These are phyloP conservation scores for Archips crataeganus DNA, from an alignment of 2,888 invertebrate genomes.

Conservation along the genomic window DNA sequence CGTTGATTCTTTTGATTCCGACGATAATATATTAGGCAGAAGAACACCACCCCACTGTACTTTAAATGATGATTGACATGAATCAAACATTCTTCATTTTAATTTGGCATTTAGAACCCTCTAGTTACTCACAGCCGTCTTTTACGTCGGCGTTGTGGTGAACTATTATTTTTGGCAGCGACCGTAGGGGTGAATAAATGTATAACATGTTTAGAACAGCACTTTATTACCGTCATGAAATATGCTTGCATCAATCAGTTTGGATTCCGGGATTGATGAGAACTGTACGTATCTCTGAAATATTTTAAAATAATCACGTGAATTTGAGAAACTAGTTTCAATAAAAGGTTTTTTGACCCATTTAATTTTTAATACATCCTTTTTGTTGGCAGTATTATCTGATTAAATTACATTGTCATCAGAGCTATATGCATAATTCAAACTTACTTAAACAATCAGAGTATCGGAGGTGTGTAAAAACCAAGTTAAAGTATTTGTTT, in stretches of 20 bases:
- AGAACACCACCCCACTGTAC: background rate
- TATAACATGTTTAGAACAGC: slow-evolving; percentile 44
- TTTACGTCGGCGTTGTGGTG: slow-evolving; percentile 22
- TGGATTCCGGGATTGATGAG: slow-evolving; percentile 29
- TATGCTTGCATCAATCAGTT: slow-evolving; percentile 39
- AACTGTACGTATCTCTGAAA: slow-evolving; percentile 6
- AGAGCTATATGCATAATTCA: too few relatives aligned
- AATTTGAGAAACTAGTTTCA: background rate
- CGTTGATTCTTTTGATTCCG: slow-evolving; percentile 1
- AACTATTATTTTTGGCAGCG: slow-evolving; percentile 63
- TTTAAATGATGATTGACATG: slow-evolving; percentile 32
- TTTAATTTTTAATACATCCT: too few relatives aligned
- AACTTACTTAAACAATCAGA: too few relatives aligned
- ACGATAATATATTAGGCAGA: background rate
- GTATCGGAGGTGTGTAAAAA: too few relatives aligned
- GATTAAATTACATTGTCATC: too few relatives aligned
- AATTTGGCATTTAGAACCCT: slow-evolving; percentile 34
- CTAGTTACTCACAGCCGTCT: slow-evolving; percentile 18
- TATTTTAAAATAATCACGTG: background rate
- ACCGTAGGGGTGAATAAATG: slow-evolving; percentile 53
- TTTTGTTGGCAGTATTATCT: too few relatives aligned
- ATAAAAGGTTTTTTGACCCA: too few relatives aligned
- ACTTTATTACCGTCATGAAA: slow-evolving; percentile 39
- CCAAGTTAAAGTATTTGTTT: too few relatives aligned
- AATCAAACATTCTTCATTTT: slow-evolving; percentile 32